Evolutionary conservation across 2,797 vertebrate species (phyloP).

Genomic region (Hemitrygon akajei): DNA sequence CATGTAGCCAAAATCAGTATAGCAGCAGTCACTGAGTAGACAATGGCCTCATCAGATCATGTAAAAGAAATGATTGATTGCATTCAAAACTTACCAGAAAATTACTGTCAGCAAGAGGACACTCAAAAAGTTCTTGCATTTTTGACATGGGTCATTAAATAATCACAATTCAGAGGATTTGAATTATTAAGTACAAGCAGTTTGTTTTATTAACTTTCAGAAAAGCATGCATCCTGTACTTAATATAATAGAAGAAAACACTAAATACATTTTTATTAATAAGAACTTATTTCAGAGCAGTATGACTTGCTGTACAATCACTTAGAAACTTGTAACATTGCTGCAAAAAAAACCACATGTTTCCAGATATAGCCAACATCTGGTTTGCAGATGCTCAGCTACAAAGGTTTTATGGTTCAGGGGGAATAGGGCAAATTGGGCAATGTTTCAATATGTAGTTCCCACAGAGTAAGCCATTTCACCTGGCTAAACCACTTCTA

Average conservation of each 20-base stretch:
- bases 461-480: background rate
- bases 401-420: constrained; percentile 11
- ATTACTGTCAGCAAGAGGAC: background rate
- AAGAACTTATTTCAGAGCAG: background rate
- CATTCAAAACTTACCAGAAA: background rate
- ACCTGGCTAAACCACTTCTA: background rate
- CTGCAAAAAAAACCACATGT: constrained; percentile 5
- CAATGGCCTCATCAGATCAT: background rate
- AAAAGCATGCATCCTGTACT: background rate
- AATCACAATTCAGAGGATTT: background rate
- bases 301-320: background rate
- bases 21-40: background rate
- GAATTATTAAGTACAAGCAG: background rate
- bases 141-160: background rate
- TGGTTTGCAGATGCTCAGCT: constrained; percentile 30
- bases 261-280: background rate
- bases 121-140: background rate
- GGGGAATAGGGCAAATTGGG: background rate
- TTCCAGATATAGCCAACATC: constrained; percentile 12
- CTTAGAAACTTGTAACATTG: constrained; percentile 8
- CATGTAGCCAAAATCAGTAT: background rate
- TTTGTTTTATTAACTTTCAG: background rate
- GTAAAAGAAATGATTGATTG: background rate
- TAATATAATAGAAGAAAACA: background rate
- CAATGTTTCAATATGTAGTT: background rate